These are phyloP conservation scores for Drosophila emarginata DNA, from an alignment of 2,888 invertebrate genomes.

Conservation along the genomic window DNA sequence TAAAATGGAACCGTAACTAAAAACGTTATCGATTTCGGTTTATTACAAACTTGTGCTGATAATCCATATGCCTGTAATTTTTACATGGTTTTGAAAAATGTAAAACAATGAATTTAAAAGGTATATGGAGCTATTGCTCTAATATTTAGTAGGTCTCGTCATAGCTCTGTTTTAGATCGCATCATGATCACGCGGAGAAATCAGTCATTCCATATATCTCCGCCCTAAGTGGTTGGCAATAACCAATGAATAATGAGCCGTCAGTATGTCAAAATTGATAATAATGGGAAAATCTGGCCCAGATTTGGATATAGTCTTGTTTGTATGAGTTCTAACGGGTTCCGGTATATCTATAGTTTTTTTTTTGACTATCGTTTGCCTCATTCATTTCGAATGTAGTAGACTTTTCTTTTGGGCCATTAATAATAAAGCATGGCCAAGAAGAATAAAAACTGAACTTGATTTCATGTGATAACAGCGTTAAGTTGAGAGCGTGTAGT, in stretches of 20 bases:
- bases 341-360: not conserved
- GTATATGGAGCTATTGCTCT: no score
- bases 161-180: conserved; percentile 14
- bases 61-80: no score
- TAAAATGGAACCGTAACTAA: no score
- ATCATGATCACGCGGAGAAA: conserved; percentile 11
- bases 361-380: not conserved
- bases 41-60: no score
- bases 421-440: not conserved
- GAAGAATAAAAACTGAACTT: conserved; percentile 5
- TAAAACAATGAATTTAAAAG: no score
- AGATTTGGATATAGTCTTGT: not conserved
- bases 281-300: not conserved
- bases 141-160: not conserved
- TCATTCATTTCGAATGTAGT: conserved; percentile 1
- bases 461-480: conserved; percentile 6
- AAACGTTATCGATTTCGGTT: no score
- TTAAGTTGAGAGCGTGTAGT: not conserved
- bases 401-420: not conserved
- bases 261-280: conserved; percentile 52
- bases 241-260: conserved; percentile 51
- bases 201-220: conserved; percentile 19
- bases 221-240: conserved; percentile 20
- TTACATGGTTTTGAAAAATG: no score
- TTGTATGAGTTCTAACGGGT: not conserved